A percentile compares a stretch with the other conserved stretches of the same genome.
Evolutionary conservation across 2,888 invertebrate species (phyloP).

Genomic region (Stenchaetothrips biformis): DNA sequence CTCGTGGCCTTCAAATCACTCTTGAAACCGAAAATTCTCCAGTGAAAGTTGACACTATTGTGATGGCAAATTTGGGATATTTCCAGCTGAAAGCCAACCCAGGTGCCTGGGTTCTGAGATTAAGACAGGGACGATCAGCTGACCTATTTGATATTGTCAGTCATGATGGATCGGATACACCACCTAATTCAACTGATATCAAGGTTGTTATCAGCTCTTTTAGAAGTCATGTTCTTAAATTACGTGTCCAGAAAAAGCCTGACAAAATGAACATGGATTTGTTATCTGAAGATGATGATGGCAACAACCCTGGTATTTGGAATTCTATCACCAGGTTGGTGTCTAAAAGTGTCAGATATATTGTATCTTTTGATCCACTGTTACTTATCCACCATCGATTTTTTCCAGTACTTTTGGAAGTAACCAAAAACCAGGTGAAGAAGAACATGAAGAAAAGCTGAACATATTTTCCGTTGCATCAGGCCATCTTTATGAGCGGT

Average conservation of each 20-base stretch:
- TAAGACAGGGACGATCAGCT: slow-evolving; percentile 87
- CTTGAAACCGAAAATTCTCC: slow-evolving; percentile 77
- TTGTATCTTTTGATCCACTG: slow-evolving; percentile 31
- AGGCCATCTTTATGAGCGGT: slow-evolving; percentile 95
- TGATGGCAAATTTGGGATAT: slow-evolving; percentile 99
- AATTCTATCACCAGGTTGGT: slow-evolving; percentile 83
- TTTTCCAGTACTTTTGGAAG: slow-evolving; percentile 54
- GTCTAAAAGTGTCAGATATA: slow-evolving; percentile 2
- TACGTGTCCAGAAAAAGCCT: slow-evolving; percentile 85
- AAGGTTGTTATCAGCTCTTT: slow-evolving; percentile 77
- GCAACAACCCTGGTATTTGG: slow-evolving; percentile 73
- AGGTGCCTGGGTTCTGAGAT: slow-evolving; percentile 85
- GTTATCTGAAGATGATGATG: slow-evolving; percentile 68
- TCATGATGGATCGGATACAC: slow-evolving; percentile 72
- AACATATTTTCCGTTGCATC: slow-evolving; percentile 99
- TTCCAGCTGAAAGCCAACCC: slow-evolving; percentile 98
- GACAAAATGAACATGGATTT: slow-evolving; percentile 84
- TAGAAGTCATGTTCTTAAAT: slow-evolving; percentile 84
- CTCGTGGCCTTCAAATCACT: slow-evolving; percentile 93
- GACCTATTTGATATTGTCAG: slow-evolving; percentile 90
- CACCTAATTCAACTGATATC: slow-evolving; percentile 63
- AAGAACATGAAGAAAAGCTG: slow-evolving; percentile 62
- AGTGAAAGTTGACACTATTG: slow-evolving; percentile 88
- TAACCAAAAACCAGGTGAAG: slow-evolving; percentile 43
- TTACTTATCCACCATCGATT: slow-evolving; percentile 32